Evolutionary conservation across 2,113 vertebrate species (phyloP).

Genomic region (Crypturellus undulatus): DNA sequence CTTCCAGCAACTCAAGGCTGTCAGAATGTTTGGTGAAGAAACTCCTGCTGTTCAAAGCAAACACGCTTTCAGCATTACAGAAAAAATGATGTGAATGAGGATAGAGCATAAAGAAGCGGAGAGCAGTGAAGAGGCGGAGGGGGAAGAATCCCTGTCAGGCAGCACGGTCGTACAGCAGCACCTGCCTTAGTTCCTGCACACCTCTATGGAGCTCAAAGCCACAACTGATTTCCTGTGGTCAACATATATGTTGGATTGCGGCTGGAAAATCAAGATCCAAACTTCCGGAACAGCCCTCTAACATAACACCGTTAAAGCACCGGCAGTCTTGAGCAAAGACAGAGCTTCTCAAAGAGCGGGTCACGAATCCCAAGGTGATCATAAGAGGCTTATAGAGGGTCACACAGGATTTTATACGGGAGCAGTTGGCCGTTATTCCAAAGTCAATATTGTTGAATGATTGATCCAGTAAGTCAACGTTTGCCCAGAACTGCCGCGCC

Average conservation of each 20-base stretch:
- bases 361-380: neutral
- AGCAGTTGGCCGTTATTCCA: no score
- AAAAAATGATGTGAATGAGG: neutral
- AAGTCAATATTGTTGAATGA: no score
- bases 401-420: neutral
- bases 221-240: neutral
- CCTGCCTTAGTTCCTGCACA: neutral
- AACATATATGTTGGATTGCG: neutral
- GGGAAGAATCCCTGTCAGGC: neutral
- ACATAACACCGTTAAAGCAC: neutral
- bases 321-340: neutral
- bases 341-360: neutral
- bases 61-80: neutral
- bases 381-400: neutral
- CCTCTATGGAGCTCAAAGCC: neutral
- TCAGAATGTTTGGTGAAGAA: neutral
- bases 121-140: neutral
- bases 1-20: neutral
- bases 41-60: neutral
- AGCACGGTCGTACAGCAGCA: fast-evolving
- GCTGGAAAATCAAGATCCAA: neutral
- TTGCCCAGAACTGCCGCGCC: neutral
- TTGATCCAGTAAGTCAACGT: no score
- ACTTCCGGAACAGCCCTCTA: neutral
- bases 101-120: neutral